phyloP scores from a whole-genome alignment of 2,113 vertebrate genomes.

The Pelmatolapia mariae region DNA sequence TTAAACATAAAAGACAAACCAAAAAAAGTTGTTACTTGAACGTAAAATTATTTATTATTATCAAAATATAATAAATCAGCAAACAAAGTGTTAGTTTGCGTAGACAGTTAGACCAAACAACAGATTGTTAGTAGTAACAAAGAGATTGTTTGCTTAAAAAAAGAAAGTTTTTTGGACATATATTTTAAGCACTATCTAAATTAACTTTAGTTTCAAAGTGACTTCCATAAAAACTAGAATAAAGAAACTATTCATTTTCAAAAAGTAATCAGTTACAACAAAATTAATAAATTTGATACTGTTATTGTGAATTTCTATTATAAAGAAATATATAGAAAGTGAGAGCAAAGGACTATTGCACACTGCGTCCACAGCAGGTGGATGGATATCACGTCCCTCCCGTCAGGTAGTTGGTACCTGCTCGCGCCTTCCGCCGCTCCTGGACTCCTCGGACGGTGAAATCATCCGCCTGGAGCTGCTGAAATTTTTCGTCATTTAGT shows the following conservation, averaged over 20 bases:
- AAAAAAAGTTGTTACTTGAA: not conserved
- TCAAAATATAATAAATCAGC: not conserved
- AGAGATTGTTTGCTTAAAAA: not conserved
- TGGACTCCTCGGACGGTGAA: not conserved
- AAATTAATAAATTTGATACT: not conserved
- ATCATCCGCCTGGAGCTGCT: not conserved
- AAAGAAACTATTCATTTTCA: not conserved
- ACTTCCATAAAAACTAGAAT: not conserved
- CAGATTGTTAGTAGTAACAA: not conserved
- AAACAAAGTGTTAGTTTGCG: not conserved
- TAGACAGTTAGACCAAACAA: not conserved
- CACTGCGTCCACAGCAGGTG: not conserved
- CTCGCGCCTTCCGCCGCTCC: not conserved
- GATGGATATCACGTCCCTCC: not conserved
- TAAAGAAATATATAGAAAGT: not conserved
- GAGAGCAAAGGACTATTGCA: not conserved
- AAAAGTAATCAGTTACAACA: not conserved
- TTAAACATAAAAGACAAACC: not conserved
- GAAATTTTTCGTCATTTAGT: not conserved
- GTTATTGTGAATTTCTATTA: not conserved
- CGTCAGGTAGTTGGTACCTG: not conserved
- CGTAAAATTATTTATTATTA: not conserved
- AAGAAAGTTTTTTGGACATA: not conserved
- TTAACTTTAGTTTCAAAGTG: not conserved
- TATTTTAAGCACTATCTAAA: not conserved